phyloP scores from a whole-genome alignment of 2,797 vertebrate species.

The Todus mexicanus region DNA sequence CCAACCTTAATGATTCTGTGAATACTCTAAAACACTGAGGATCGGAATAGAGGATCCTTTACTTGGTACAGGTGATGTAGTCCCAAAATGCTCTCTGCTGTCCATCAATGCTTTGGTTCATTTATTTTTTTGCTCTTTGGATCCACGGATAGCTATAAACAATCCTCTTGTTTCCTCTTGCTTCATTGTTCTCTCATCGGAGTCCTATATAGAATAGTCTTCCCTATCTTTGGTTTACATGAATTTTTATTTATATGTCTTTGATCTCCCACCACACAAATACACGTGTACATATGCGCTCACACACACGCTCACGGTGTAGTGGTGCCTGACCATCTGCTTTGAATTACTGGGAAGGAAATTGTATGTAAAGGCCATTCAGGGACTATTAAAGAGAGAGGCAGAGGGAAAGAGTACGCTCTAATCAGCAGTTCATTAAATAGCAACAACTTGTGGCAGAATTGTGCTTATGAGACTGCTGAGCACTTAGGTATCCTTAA shows the following conservation, averaged over 20 bases:
- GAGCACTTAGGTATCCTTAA: conserved; percentile 5
- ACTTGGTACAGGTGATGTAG: not conserved
- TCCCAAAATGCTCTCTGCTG: not conserved
- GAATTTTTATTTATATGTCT: not conserved
- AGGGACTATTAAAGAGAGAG: not conserved
- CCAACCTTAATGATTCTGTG: too few relatives aligned
- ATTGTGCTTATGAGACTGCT: conserved; percentile 12
- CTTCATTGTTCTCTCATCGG: not conserved
- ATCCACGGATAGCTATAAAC: not conserved
- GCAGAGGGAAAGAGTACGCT: not conserved
- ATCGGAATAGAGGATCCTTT: not conserved
- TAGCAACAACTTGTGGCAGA: conserved; percentile 11
- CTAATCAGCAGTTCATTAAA: conserved; percentile 61
- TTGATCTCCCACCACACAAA: not conserved
- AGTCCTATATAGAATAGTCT: not conserved
- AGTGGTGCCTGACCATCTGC: not conserved
- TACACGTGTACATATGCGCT: not conserved
- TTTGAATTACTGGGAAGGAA: conserved; percentile 22
- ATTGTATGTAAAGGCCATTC: not conserved
- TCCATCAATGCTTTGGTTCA: not conserved
- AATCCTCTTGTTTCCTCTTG: not conserved
- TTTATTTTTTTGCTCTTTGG: not conserved
- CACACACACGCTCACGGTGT: not conserved
- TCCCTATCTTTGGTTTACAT: not conserved
- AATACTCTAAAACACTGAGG: not conserved